phyloP scores from a whole-genome alignment of 2,797 vertebrate species.

The Enteromius thamalakanensis region DNA sequence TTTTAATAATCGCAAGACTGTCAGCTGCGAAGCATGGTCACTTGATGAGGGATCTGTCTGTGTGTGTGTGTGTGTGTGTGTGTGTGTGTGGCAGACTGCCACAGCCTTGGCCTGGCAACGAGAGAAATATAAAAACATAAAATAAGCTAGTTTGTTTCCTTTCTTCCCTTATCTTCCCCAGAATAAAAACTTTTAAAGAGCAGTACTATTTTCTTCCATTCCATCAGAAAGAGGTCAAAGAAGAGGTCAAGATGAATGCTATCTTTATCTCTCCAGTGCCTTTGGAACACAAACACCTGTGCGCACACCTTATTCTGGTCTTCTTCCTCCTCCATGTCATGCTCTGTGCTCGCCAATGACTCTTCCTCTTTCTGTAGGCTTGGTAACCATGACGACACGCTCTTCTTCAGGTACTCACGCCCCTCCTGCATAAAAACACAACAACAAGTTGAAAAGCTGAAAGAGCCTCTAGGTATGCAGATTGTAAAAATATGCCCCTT shows the following conservation, averaged over 20 bases:
- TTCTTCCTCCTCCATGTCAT: slow-evolving; percentile 62
- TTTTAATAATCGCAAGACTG: slow-evolving; percentile 32
- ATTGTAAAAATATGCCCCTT: neutral
- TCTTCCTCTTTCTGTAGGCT: slow-evolving; percentile 67
- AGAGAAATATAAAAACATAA: slow-evolving; percentile 55
- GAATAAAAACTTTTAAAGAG: slow-evolving; percentile 31
- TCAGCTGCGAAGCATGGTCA: slow-evolving; percentile 7
- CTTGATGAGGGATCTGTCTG: neutral
- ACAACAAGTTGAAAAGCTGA: neutral
- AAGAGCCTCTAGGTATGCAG: neutral
- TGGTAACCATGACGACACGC: slow-evolving; percentile 79
- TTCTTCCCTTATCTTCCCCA: slow-evolving; percentile 24
- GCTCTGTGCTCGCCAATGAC: slow-evolving; percentile 21
- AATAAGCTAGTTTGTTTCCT: slow-evolving; percentile 36
- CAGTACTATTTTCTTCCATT: slow-evolving; percentile 18
- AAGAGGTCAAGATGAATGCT: neutral
- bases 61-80: neutral
- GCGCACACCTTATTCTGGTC: slow-evolving; percentile 68
- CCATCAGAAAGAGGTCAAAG: slow-evolving; percentile 13
- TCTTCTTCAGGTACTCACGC: slow-evolving; percentile 80
- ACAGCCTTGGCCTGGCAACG: slow-evolving; percentile 25
- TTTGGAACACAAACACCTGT: slow-evolving; percentile 1
- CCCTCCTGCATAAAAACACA: slow-evolving; percentile 74
- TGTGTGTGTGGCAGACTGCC: neutral
- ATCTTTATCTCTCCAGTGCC: neutral